These are phyloP conservation scores for Potamilus streckersoni DNA, from an alignment of 1,140 invertebrate species.

Conservation along the genomic window DNA sequence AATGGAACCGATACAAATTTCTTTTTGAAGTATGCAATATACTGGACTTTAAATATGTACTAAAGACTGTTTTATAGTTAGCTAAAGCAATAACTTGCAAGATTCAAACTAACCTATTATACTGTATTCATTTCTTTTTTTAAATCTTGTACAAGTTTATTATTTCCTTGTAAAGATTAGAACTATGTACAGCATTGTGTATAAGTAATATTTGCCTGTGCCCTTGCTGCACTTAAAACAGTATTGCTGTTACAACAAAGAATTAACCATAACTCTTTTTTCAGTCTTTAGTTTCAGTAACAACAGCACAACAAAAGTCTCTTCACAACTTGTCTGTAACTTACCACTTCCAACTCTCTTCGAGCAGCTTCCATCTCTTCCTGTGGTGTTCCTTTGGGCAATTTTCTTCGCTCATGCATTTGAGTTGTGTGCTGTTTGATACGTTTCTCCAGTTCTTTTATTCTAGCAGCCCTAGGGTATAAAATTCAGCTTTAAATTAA, in stretches of 20 bases:
- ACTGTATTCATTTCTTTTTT: too few relatives aligned
- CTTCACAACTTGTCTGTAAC: conserved; percentile 13
- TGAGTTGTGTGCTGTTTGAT: conserved; percentile 59
- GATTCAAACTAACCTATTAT: too few relatives aligned
- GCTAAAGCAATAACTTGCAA: too few relatives aligned
- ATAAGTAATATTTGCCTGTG: background rate
- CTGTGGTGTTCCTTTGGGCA: conserved; percentile 62
- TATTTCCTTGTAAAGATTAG: background rate
- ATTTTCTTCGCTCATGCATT: conserved; percentile 60
- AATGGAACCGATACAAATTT: too few relatives aligned
- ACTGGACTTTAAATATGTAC: too few relatives aligned
- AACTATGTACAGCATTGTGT: background rate
- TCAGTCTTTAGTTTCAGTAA: background rate
- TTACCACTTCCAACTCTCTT: conserved; percentile 61
- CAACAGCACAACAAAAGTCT: background rate
- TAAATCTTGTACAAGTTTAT: too few relatives aligned
- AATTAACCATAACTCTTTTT: background rate
- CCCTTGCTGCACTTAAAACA: background rate
- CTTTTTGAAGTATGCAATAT: too few relatives aligned
- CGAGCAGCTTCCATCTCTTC: conserved; percentile 63
- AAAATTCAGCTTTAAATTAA: too few relatives aligned
- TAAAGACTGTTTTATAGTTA: too few relatives aligned
- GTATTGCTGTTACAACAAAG: background rate
- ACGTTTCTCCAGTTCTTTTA: conserved; percentile 56
- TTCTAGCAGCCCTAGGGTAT: conserved; percentile 46